Evolutionary conservation across 2,113 vertebrate species (phyloP).

Genomic region (Gila orcuttii): DNA sequence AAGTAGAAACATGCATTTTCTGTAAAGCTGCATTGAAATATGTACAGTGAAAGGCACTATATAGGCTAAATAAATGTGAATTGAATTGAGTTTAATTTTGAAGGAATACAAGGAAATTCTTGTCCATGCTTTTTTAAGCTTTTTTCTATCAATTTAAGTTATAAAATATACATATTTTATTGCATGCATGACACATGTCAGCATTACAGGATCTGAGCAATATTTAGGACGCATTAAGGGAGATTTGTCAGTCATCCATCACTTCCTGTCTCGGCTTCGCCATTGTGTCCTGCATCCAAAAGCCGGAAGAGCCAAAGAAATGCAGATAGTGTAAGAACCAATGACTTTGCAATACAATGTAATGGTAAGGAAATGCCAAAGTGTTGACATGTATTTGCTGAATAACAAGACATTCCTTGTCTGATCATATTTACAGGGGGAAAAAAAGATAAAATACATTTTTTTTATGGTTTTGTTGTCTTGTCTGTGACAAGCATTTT

Average conservation of each 20-base stretch:
- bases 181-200: background rate
- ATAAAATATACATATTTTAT: background rate
- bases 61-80: too few species aligned
- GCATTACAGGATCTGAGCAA: background rate
- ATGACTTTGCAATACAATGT: constrained; percentile 56
- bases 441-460: background rate
- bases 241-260: constrained; percentile 49
- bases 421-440: background rate
- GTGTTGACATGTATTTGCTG: constrained; percentile 1
- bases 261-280: constrained; percentile 44
- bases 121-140: background rate
- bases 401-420: background rate
- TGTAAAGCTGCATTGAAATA: too few species aligned
- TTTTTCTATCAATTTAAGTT: background rate
- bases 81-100: background rate
- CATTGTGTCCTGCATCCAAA: constrained; percentile 66
- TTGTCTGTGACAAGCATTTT: background rate
- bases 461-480: background rate
- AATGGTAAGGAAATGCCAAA: constrained; percentile 43
- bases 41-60: too few species aligned
- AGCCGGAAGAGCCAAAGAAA: constrained; percentile 60
- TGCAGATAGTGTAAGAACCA: constrained; percentile 46
- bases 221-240: background rate
- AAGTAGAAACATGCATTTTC: too few species aligned
- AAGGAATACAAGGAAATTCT: background rate